Evolutionary conservation across 2,113 vertebrate genomes (phyloP).

Genomic region (Mustela lutreola): DNA sequence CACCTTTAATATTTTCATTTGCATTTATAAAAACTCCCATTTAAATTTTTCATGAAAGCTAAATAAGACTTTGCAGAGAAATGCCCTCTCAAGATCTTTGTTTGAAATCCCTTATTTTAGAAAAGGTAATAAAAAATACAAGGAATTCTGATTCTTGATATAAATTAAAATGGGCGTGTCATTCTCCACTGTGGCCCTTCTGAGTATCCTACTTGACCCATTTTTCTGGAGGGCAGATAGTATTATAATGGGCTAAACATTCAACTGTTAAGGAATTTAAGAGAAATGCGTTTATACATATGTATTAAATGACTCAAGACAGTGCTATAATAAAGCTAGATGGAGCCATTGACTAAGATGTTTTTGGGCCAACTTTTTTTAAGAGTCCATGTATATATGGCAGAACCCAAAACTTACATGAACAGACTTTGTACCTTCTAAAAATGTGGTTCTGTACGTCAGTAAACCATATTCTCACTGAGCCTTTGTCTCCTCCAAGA

Average conservation of each 20-base stretch:
- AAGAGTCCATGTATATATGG: background rate
- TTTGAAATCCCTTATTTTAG: constrained; percentile 52
- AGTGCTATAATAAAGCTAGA: constrained; percentile 18
- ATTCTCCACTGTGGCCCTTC: background rate
- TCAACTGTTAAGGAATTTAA: background rate
- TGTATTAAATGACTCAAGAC: constrained; percentile 25
- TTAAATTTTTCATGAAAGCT: constrained; percentile 68
- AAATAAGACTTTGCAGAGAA: constrained; percentile 58
- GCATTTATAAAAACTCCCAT: constrained; percentile 63
- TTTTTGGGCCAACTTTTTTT: background rate
- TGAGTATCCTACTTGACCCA: background rate
- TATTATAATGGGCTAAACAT: background rate
- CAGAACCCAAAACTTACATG: background rate
- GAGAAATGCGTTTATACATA: background rate
- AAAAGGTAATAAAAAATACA: background rate
- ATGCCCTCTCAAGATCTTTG: background rate
- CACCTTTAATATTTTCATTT: constrained; percentile 77
- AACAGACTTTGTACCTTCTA: background rate
- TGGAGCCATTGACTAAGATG: background rate
- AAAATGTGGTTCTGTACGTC: background rate
- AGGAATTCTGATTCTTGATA: background rate
- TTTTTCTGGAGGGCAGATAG: background rate
- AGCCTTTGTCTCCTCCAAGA: background rate
- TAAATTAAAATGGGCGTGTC: constrained; percentile 3
- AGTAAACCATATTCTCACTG: background rate